Evolutionary conservation across 2,113 vertebrate species (phyloP), one percentile per base, ranked within the genome.

Genomic region (Antechinus stuartii): DNA sequence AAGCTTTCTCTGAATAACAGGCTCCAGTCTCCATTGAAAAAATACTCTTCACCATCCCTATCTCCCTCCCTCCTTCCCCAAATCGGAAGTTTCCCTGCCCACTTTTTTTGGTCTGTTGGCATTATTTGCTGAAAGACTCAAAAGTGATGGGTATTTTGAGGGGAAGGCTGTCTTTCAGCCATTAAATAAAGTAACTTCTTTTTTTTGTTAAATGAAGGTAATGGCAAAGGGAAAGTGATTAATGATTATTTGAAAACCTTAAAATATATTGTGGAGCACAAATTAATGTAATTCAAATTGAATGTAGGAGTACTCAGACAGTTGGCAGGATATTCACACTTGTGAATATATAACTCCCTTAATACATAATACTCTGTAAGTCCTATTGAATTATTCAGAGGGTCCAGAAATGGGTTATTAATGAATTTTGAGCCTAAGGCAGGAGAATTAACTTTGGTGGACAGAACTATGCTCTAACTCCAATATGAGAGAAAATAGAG

Each of bases 121-220:
- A 22, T 52, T 26, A 57, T 19, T 54, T 61, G 50, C 14, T 55
- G 53, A 12, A 54, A 84, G 30, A 55, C 50, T 61, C 53, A 92
- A 0, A 49, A 52, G 8, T 52, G 54, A 19, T 42, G 90, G 8
- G 0, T 11, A n/a, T 95, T 91, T 91, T 76, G 10, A 3, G 89
- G 22, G 47, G 47, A 90, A 8, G 3, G 2, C 91, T 47, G 47
- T 23, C 30, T 25, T 91, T 68, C 95, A 10, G 46, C 23, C 61
- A 94, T 95, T 93, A 90, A 30, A 94, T 54, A 1, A 94, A 53
- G 89, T 4, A 92, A 46, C 9, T 50, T 68, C 6, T 90, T 46
- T 2, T 68, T 14, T 10, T 68, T 68, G 11, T n/a, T 35, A 68
- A 68, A 68, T 68, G 61, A 68, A 68, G 30, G 61, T 16, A 68